A percentile compares a stretch with the other conserved stretches of the same genome.
phyloP scores from a whole-genome alignment of 2,888 invertebrate species.

The Clostera curtula region DNA sequence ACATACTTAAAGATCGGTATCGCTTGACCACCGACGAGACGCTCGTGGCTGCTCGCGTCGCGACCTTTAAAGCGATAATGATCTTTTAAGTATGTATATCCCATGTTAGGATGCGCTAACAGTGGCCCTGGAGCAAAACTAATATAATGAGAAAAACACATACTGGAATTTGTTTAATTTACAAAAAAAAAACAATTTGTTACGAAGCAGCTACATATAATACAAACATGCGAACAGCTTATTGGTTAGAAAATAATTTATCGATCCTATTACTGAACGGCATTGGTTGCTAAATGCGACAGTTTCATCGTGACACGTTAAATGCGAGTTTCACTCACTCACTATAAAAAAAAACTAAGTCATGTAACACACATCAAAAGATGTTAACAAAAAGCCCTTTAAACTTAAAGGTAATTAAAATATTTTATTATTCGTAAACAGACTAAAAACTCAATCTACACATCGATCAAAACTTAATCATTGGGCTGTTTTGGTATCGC shows the following conservation, averaged over 20 bases:
- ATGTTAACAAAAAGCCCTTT: slow-evolving; percentile 45
- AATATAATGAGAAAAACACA: slow-evolving; percentile 12
- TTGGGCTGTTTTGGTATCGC: slow-evolving; percentile 35
- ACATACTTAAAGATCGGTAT: too few relatives aligned
- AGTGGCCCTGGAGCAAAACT: too few relatives aligned
- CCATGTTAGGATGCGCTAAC: too few relatives aligned
- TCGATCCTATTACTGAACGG: too few relatives aligned
- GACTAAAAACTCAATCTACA: slow-evolving; percentile 36
- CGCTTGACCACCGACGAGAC: too few relatives aligned
- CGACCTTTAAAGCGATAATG: too few relatives aligned
- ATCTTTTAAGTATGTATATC: too few relatives aligned
- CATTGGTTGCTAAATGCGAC: too few relatives aligned
- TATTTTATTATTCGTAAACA: slow-evolving; percentile 53
- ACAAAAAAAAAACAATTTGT: slow-evolving; percentile 48
- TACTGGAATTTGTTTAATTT: slow-evolving; percentile 59
- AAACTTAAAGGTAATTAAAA: slow-evolving; percentile 55
- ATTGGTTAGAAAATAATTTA: too few relatives aligned
- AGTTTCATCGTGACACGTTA: too few relatives aligned
- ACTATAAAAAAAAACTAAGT: slow-evolving; percentile 26
- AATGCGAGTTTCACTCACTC: slow-evolving; percentile 22
- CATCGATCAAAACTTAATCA: slow-evolving; percentile 42
- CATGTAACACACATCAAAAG: slow-evolving; percentile 26
- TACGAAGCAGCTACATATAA: slow-evolving; percentile 25
- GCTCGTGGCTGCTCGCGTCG: too few relatives aligned
- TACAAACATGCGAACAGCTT: slow-evolving; percentile 20